A percentile compares a stretch with the other conserved stretches of the same genome.
Evolutionary conservation across 1,140 invertebrate species (phyloP).

Genomic region (Doryteuthis pealeii): DNA sequence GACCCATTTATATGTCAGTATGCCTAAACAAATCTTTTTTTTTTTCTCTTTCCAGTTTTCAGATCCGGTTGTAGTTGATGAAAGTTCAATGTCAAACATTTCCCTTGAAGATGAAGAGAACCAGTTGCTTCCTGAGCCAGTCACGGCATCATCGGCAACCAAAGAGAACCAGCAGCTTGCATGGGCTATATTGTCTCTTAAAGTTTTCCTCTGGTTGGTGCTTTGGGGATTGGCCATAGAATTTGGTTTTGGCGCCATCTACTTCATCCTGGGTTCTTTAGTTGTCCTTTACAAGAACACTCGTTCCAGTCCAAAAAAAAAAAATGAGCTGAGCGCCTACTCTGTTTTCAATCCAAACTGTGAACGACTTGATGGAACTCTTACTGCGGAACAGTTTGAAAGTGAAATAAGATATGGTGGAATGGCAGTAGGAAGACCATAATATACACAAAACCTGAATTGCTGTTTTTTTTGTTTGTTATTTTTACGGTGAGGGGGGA

Average conservation of each 20-base stretch:
- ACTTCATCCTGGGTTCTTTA: slow-evolving; percentile 78
- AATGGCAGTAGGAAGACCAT: slow-evolving; percentile 24
- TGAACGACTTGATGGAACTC: slow-evolving; percentile 86
- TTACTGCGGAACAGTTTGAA: slow-evolving; percentile 94
- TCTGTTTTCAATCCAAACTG: slow-evolving; percentile 97
- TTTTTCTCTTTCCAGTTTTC: not conserved
- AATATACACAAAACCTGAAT: not conserved
- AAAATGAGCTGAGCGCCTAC: slow-evolving; percentile 87
- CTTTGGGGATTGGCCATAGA: slow-evolving; percentile 73
- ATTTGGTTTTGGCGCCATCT: slow-evolving; percentile 88
- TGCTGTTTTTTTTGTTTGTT: too few species aligned
- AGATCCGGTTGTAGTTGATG: not conserved
- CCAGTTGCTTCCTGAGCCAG: not conserved
- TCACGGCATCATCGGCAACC: not conserved
- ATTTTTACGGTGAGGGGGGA: too few species aligned
- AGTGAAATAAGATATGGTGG: slow-evolving; percentile 68
- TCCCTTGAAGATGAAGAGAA: not conserved
- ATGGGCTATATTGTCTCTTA: slow-evolving; percentile 30
- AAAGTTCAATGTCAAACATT: not conserved
- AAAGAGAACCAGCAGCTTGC: not conserved
- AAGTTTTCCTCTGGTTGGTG: slow-evolving; percentile 67
- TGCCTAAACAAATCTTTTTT: not conserved
- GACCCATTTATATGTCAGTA: too few species aligned
- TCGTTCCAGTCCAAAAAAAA: slow-evolving; percentile 64
- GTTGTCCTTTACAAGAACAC: slow-evolving; percentile 84